Evolutionary conservation across 2,888 invertebrate genomes (phyloP).

Genomic region (Urechis unicinctus): DNA sequence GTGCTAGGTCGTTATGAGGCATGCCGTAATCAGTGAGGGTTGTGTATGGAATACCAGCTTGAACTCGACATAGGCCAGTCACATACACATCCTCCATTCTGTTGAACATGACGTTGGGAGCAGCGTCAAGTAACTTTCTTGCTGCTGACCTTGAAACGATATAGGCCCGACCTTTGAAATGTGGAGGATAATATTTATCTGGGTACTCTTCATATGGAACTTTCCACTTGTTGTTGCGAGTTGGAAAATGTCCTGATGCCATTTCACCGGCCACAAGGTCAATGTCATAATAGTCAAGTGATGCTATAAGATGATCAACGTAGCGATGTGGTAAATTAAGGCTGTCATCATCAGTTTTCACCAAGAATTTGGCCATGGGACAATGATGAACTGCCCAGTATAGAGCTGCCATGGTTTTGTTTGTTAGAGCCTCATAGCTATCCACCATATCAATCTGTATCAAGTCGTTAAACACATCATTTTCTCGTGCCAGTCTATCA

Average conservation of each 20-base stretch:
- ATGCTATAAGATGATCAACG: slow-evolving; percentile 16
- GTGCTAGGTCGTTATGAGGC: too few species aligned
- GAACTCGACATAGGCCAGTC: slow-evolving; percentile 19
- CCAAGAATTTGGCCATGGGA: slow-evolving; percentile 13
- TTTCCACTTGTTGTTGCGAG: too few species aligned
- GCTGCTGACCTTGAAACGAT: slow-evolving; percentile 19
- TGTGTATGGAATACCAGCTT: slow-evolving; percentile 17
- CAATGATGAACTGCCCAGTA: slow-evolving; percentile 16
- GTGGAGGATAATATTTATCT: slow-evolving; percentile 21
- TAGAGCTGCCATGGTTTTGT: slow-evolving; percentile 20
- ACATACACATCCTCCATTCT: slow-evolving; percentile 24
- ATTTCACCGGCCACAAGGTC: slow-evolving; percentile 19
- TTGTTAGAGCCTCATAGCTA: slow-evolving; percentile 17
- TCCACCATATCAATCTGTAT: slow-evolving; percentile 18
- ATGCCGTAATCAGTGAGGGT: too few species aligned
- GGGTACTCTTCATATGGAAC: slow-evolving; percentile 15
- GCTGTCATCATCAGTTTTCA: slow-evolving; percentile 25
- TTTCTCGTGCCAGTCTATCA: slow-evolving; percentile 14
- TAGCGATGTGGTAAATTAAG: slow-evolving; percentile 21
- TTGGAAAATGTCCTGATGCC: slow-evolving; percentile 18
- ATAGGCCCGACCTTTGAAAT: slow-evolving; percentile 24
- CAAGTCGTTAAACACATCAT: slow-evolving; percentile 15
- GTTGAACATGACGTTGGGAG: slow-evolving; percentile 14
- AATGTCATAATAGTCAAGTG: slow-evolving; percentile 20
- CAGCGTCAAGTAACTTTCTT: slow-evolving; percentile 10